Evolutionary conservation across 2,113 vertebrate genomes (phyloP).

Genomic region (Caretta caretta): DNA sequence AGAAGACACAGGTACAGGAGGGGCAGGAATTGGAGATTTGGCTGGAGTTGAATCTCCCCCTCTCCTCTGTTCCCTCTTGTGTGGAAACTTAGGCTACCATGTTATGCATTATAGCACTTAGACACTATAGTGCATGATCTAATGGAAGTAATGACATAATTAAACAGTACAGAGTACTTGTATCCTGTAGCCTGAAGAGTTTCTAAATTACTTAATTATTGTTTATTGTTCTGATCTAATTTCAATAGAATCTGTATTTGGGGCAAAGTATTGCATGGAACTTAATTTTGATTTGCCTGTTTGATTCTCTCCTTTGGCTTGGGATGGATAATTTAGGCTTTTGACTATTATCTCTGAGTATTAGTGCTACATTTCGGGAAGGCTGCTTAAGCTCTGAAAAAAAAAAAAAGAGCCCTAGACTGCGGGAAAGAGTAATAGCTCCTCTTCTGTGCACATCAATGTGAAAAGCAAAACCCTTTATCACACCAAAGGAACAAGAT

Average conservation of each 20-base stretch:
- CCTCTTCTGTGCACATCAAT: background rate
- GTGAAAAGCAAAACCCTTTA: background rate
- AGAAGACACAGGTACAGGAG: slow-evolving; percentile 15
- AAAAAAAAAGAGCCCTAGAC: background rate
- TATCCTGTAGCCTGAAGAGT: slow-evolving; percentile 2
- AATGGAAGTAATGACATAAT: slow-evolving; percentile 35
- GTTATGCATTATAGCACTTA: background rate
- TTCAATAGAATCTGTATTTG: background rate
- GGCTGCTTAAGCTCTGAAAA: background rate
- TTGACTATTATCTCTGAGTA: background rate
- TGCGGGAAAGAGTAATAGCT: background rate
- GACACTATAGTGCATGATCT: background rate
- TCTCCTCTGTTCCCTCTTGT: background rate
- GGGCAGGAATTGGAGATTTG: slow-evolving; percentile 30
- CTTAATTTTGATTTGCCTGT: slow-evolving; percentile 26
- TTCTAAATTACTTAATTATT: background rate
- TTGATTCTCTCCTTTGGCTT: background rate
- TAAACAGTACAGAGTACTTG: slow-evolving; percentile 18
- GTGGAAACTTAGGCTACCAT: slow-evolving; percentile 4
- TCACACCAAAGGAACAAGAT: background rate
- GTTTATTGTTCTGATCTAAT: slow-evolving; percentile 11
- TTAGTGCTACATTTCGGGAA: background rate
- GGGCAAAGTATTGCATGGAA: slow-evolving; percentile 1
- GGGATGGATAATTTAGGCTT: background rate
- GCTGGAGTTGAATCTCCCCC: background rate